Conservation (phyloP, 1,140 invertebrate genomes). For the Ephestia elutella region DNA sequence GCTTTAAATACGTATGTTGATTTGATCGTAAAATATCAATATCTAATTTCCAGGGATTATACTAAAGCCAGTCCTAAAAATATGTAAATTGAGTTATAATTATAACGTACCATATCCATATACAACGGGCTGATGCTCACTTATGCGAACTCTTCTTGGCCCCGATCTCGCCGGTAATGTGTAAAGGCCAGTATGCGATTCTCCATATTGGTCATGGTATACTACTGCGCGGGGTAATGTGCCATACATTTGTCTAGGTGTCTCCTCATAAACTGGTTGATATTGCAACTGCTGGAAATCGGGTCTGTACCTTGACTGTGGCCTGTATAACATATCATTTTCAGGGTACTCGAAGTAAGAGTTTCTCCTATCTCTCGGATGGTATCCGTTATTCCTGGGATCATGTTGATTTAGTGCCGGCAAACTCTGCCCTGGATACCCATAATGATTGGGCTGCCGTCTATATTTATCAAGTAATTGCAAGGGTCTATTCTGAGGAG, state of each 20-base stretch:
- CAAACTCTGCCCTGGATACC: conserved; percentile 59
- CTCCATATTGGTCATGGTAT: conserved; percentile 19
- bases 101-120: conserved; percentile 58
- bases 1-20: too few relatives aligned
- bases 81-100: conserved; percentile 7
- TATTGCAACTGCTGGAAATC: conserved; percentile 10
- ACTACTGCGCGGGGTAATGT: conserved; percentile 24
- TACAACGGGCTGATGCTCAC: conserved; percentile 52
- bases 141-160: conserved; percentile 57
- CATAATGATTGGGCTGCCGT: conserved; percentile 44
- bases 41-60: neutral
- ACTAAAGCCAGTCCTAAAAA: neutral
- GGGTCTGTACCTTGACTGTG: conserved; percentile 29
- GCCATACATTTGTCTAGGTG: conserved; percentile 36
- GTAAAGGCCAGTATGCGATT: conserved; percentile 31
- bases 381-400: conserved; percentile 30
- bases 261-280: conserved; percentile 39
- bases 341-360: conserved; percentile 46
- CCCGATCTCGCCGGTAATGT: conserved; percentile 47
- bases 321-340: conserved; percentile 7
- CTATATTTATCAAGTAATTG: conserved; percentile 59
- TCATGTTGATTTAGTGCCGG: conserved; percentile 55
- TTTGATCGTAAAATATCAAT: too few relatives aligned
- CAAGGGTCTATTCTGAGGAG: conserved; percentile 54
- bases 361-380: conserved; percentile 31